These are phyloP conservation scores for Lypha dubia DNA, from an alignment of 2,888 invertebrate species.

Conservation along the genomic window DNA sequence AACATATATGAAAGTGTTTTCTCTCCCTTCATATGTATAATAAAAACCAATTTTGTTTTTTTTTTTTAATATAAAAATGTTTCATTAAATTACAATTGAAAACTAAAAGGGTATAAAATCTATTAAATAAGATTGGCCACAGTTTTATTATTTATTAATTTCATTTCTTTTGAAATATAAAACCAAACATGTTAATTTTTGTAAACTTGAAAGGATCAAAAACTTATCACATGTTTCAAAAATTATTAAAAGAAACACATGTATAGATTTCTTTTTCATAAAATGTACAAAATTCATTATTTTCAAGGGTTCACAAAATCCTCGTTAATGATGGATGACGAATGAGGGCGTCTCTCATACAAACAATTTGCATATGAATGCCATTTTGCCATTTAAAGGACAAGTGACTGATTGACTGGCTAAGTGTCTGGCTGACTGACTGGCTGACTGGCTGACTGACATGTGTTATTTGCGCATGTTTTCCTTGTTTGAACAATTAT, in stretches of 20 bases:
- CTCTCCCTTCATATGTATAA: too few species aligned
- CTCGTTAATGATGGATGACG: background rate
- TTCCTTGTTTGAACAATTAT: background rate
- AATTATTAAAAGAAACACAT: slow-evolving; percentile 24
- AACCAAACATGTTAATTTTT: background rate
- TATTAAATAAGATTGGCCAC: background rate
- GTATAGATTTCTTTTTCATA: background rate
- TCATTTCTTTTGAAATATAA: background rate
- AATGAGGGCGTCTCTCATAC: background rate
- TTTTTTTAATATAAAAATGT: background rate
- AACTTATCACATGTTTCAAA: background rate
- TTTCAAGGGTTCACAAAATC: slow-evolving; percentile 16
- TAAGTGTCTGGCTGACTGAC: too few species aligned
- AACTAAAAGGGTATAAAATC: background rate
- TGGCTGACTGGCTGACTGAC: too few species aligned
- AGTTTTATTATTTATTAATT: background rate
- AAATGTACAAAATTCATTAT: background rate
- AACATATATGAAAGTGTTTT: too few species aligned
- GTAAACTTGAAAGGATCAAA: background rate
- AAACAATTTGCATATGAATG: slow-evolving; percentile 13
- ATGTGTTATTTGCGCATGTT: slow-evolving; percentile 10
- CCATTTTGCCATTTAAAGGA: slow-evolving; percentile 32
- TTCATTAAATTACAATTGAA: background rate
- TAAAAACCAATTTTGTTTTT: too few species aligned
- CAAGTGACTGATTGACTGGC: background rate